Conservation (phyloP, 2,797 vertebrate species). For the Emys orbicularis region DNA sequence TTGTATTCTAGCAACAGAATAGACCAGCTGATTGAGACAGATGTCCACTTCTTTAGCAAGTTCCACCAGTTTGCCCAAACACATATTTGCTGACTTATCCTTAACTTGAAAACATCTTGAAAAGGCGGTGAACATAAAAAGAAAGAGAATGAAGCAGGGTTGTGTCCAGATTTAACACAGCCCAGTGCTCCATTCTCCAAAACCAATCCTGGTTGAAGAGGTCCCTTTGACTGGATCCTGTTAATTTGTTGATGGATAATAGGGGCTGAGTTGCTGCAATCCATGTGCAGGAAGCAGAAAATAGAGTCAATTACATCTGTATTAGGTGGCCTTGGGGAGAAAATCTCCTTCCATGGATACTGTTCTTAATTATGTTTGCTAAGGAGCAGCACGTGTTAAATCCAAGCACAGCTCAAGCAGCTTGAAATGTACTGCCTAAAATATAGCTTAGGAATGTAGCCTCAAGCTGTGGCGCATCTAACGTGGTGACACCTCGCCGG, state of each 20-base stretch:
- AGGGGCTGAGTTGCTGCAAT: slow-evolving; percentile 81
- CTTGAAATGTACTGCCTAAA: not conserved
- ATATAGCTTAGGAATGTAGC: not conserved
- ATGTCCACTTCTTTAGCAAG: slow-evolving; percentile 74
- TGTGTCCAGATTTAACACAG: slow-evolving; percentile 84
- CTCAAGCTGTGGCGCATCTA: rapidly evolving
- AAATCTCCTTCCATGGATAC: slow-evolving; percentile 83
- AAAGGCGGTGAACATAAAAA: slow-evolving; percentile 82
- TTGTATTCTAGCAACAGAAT: slow-evolving; percentile 41
- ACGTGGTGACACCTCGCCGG: not conserved
- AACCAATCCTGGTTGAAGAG: slow-evolving; percentile 78
- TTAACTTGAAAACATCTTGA: slow-evolving; percentile 75
- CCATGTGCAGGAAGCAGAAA: slow-evolving; percentile 86
- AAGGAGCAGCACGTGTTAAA: slow-evolving; percentile 44
- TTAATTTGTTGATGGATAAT: slow-evolving; percentile 86
- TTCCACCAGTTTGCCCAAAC: slow-evolving; percentile 65
- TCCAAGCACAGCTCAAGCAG: not conserved
- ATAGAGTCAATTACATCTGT: slow-evolving; percentile 89
- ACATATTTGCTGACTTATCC: slow-evolving; percentile 85
- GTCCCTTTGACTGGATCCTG: slow-evolving; percentile 81
- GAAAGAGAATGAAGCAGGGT: slow-evolving; percentile 68
- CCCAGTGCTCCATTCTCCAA: slow-evolving; percentile 80
- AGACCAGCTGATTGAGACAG: slow-evolving; percentile 74
- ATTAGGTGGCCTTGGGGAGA: slow-evolving; percentile 83
- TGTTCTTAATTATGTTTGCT: slow-evolving; percentile 78